phyloP scores from a whole-genome alignment of 2,113 vertebrate genomes.

The Petroica traversi region DNA sequence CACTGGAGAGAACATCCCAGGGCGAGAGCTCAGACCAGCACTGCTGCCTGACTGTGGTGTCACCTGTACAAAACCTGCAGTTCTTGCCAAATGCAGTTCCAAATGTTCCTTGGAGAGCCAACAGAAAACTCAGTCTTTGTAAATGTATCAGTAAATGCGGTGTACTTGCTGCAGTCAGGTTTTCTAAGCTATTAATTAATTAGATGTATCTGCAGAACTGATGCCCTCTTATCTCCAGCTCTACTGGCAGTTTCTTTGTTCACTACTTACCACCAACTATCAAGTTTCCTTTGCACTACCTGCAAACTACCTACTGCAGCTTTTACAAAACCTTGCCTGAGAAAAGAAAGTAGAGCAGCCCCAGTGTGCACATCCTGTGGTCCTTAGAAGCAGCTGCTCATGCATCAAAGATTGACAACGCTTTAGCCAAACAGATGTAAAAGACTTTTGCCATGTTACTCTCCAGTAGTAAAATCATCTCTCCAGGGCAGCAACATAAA shows the following conservation, averaged over 20 bases:
- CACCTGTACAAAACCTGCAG: constrained; percentile 10
- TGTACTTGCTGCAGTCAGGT: constrained; percentile 55
- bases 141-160: constrained; percentile 65
- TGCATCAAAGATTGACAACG: not conserved
- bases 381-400: not conserved
- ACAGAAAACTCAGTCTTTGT: constrained; percentile 24
- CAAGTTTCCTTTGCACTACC: constrained; percentile 51
- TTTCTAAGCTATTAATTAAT: constrained; percentile 53
- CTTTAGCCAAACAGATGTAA: not conserved
- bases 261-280: not conserved
- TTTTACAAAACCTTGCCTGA: not conserved
- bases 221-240: not conserved
- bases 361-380: not conserved
- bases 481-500: not conserved
- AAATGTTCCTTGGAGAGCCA: constrained; percentile 42
- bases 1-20: not conserved
- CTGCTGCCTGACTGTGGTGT: constrained; percentile 6
- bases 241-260: not conserved
- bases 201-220: not conserved
- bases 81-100: constrained; percentile 33
- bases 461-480: not conserved
- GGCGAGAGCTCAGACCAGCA: not conserved
- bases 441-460: not conserved
- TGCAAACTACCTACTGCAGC: not conserved
- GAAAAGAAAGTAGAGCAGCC: not conserved